phyloP scores from a whole-genome alignment of 1,140 invertebrate genomes.

The Aphaenogaster floridana region DNA sequence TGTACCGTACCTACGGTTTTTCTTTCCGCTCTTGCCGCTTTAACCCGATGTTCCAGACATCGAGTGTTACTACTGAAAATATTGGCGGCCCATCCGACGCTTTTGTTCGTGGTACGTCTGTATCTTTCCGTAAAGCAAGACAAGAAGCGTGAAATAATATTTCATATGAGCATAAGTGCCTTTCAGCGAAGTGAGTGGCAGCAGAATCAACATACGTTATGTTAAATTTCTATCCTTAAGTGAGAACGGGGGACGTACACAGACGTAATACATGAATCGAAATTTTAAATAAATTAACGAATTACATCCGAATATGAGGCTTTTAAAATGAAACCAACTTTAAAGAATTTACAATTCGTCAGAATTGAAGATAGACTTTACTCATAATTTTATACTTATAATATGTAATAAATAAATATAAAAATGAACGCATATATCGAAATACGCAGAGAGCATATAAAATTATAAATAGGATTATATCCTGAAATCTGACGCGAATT shows the following conservation, averaged over 20 bases:
- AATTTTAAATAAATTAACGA: not conserved
- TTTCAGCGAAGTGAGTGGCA: slow-evolving; percentile 28
- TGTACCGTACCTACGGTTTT: slow-evolving; percentile 41
- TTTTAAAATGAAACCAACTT: not conserved
- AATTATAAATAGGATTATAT: not conserved
- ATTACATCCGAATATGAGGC: not conserved
- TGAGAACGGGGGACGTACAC: not conserved
- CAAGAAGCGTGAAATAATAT: slow-evolving; percentile 60
- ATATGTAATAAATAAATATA: not conserved
- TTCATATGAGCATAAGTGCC: slow-evolving; percentile 39
- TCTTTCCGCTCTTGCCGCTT: slow-evolving; percentile 49
- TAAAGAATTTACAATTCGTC: not conserved
- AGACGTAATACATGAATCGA: not conserved
- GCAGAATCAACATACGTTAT: slow-evolving; percentile 38
- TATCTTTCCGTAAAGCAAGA: slow-evolving; percentile 48
- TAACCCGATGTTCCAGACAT: slow-evolving; percentile 54
- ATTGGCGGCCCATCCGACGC: slow-evolving; percentile 55
- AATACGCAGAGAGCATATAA: not conserved
- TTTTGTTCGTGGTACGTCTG: slow-evolving; percentile 50
- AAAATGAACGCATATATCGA: not conserved
- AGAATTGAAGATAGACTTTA: not conserved
- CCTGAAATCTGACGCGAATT: not conserved
- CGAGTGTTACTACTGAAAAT: slow-evolving; percentile 74
- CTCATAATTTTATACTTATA: not conserved
- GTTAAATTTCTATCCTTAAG: slow-evolving; percentile 19